These are phyloP conservation scores for Dunckerocampus dactyliophorus DNA, from an alignment of 2,113 vertebrate species.

Conservation along the genomic window DNA sequence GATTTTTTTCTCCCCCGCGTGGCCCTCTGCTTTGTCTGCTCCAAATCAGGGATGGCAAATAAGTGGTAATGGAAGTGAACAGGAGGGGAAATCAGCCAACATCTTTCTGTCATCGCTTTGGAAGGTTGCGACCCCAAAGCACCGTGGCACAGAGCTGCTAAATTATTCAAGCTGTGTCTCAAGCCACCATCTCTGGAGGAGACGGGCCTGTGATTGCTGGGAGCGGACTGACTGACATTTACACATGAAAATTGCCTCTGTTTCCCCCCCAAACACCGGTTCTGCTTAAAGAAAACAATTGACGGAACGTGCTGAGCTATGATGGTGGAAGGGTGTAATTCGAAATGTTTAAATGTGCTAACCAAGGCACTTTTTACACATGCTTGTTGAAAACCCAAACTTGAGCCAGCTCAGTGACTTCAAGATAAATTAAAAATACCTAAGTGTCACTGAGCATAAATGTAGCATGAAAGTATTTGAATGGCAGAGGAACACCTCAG, in stretches of 20 bases:
- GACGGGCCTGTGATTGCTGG: slow-evolving; percentile 75
- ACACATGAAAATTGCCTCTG: slow-evolving; percentile 78
- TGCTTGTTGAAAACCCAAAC: slow-evolving; percentile 13
- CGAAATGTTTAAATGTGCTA: slow-evolving; percentile 8
- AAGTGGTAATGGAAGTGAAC: slow-evolving; percentile 76
- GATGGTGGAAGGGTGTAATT: slow-evolving; percentile 23
- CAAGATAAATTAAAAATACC: slow-evolving; percentile 33
- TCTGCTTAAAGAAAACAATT: slow-evolving; percentile 69
- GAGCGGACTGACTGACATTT: slow-evolving; percentile 80
- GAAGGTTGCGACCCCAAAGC: slow-evolving; percentile 77
- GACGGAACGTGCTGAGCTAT: slow-evolving; percentile 40
- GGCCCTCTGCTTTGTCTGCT: slow-evolving; percentile 62
- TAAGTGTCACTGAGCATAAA: slow-evolving; percentile 47
- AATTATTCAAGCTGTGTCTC: slow-evolving; percentile 78
- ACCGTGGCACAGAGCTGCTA: slow-evolving; percentile 73
- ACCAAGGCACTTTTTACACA: slow-evolving; percentile 4
- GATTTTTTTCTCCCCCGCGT: slow-evolving; percentile 47
- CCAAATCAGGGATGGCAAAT: slow-evolving; percentile 70
- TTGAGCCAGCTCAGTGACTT: slow-evolving; percentile 16
- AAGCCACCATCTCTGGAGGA: slow-evolving; percentile 71
- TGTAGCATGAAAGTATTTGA: slow-evolving; percentile 27
- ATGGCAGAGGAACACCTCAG: slow-evolving; percentile 40
- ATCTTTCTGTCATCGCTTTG: slow-evolving; percentile 79
- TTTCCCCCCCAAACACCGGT: slow-evolving; percentile 67
- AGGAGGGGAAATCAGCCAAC: slow-evolving; percentile 63